Conservation (phyloP, 2,113 vertebrate species). For the Neolamprologus longior region DNA sequence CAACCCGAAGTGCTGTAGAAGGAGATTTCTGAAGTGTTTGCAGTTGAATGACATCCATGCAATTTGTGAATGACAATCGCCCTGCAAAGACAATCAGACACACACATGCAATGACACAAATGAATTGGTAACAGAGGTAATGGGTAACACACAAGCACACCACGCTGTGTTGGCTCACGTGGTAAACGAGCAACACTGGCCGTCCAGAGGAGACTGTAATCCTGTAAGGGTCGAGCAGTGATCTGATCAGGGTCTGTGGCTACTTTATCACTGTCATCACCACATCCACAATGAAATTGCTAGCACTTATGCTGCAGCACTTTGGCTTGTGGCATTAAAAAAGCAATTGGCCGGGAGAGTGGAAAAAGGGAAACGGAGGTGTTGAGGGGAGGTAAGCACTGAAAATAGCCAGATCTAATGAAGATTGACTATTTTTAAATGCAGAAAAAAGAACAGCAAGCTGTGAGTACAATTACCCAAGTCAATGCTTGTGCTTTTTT, state of each 20-base stretch:
- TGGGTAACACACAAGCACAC: neutral
- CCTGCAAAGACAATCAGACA: neutral
- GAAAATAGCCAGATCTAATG: neutral
- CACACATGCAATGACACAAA: neutral
- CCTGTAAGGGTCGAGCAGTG: slow-evolving; percentile 49
- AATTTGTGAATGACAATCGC: neutral
- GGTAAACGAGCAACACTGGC: slow-evolving; percentile 37
- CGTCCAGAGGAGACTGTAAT: slow-evolving; percentile 50
- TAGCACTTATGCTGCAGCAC: slow-evolving; percentile 29
- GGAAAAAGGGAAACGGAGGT: neutral
- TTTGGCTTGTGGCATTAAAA: slow-evolving; percentile 15
- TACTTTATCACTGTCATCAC: slow-evolving; percentile 70
- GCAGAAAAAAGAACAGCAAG: neutral
- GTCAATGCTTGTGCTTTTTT: neutral
- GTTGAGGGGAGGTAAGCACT: neutral
- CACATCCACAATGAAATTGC: slow-evolving; percentile 64
- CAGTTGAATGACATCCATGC: neutral
- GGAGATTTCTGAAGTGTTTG: neutral
- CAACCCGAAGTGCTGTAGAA: neutral
- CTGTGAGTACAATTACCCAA: neutral
- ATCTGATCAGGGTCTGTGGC: slow-evolving; percentile 53
- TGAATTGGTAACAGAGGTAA: neutral
- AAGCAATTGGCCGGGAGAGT: neutral
- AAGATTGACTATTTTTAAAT: neutral
- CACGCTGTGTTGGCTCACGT: neutral